Percentiles rank a stretch among this genome's conserved stretches.
Evolutionary conservation across 2,797 vertebrate species (phyloP).

Genomic region (Champsocephalus esox): DNA sequence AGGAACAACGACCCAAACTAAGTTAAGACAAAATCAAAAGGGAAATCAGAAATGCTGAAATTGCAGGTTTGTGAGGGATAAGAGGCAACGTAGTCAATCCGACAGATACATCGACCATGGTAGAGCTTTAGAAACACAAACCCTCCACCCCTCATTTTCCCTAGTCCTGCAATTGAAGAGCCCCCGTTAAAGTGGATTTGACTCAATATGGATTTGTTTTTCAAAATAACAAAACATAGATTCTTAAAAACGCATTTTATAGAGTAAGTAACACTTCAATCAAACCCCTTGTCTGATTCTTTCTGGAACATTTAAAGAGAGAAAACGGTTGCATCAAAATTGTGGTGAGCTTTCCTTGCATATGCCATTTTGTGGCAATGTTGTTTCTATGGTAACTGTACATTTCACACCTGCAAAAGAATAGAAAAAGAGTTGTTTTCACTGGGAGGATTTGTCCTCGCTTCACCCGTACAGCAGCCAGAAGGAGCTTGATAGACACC

Average conservation of each 20-base stretch:
- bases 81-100: conserved; percentile 81
- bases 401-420: conserved; percentile 85
- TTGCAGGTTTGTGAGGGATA: conserved; percentile 79
- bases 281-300: conserved; percentile 84
- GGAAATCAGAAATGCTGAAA: conserved; percentile 76
- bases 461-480: conserved; percentile 85
- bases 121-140: conserved; percentile 87
- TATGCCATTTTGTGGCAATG: conserved; percentile 85
- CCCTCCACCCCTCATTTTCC: conserved; percentile 71
- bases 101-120: conserved; percentile 75
- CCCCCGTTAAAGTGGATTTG: conserved; percentile 79
- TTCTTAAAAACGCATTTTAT: conserved; percentile 70
- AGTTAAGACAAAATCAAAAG: conserved; percentile 81
- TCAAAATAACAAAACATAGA: conserved; percentile 76
- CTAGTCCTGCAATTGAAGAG: conserved; percentile 75
- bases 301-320: conserved; percentile 85
- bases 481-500: conserved; percentile 82
- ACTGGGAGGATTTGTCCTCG: conserved; percentile 80
- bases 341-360: conserved; percentile 81
- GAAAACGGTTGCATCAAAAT: conserved; percentile 83
- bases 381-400: conserved; percentile 87
- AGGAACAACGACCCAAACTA: conserved; percentile 66
- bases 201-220: conserved; percentile 75
- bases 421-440: conserved; percentile 81
- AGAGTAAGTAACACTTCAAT: conserved; percentile 88